Evolutionary conservation across 2,797 vertebrate genomes (phyloP).

Genomic region (Rhadinocentrus ornatus): DNA sequence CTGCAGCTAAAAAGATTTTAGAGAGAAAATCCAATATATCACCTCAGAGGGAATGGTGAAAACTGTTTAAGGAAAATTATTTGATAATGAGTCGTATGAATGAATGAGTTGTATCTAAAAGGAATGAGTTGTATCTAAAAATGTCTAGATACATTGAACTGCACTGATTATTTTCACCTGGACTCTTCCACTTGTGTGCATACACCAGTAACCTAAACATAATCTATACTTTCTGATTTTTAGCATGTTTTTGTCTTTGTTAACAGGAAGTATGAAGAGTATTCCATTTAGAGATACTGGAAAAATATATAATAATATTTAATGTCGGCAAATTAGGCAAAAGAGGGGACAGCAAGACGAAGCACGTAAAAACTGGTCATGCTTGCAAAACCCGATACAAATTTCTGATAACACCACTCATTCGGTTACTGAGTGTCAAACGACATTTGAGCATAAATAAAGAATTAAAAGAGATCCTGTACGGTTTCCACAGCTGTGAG

Average conservation of each 20-base stretch:
- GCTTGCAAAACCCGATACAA: too few relatives aligned
- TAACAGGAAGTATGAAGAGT: neutral
- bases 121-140: slow-evolving; percentile 65
- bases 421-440: neutral
- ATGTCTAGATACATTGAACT: slow-evolving; percentile 30
- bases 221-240: slow-evolving; percentile 21
- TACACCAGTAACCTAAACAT: neutral
- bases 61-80: slow-evolving; percentile 65
- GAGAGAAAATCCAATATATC: slow-evolving; percentile 71
- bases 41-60: slow-evolving; percentile 57
- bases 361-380: neutral
- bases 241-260: slow-evolving; percentile 1
- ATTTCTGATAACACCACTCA: neutral
- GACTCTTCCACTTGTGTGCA: slow-evolving; percentile 2
- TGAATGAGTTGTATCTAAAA: too few relatives aligned
- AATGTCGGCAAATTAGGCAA: neutral
- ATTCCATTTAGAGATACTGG: neutral
- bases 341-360: neutral
- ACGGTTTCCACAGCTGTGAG: neutral
- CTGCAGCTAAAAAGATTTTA: slow-evolving; percentile 68
- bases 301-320: neutral
- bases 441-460: neutral
- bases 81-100: slow-evolving; percentile 66
- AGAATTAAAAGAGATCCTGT: neutral
- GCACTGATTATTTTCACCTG: slow-evolving; percentile 21